phyloP scores from a whole-genome alignment of 2,888 invertebrate species.

The Athalia circularis region DNA sequence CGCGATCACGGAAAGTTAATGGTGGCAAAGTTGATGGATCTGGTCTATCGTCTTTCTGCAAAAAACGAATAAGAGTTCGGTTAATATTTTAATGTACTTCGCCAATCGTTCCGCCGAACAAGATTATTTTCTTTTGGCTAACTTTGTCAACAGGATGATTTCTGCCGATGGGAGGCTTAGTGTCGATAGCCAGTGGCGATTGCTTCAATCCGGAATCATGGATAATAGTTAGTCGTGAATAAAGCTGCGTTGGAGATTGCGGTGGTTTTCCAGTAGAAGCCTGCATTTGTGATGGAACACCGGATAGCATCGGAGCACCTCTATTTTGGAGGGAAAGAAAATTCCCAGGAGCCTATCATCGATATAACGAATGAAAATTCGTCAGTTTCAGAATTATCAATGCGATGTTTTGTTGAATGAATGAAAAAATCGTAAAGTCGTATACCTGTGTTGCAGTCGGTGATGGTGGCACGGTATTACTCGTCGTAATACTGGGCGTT shows the following conservation, averaged over 20 bases:
- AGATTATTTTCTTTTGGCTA: constrained; percentile 3
- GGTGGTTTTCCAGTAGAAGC: constrained; percentile 77
- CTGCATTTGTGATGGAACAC: constrained; percentile 54
- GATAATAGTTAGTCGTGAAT: constrained; percentile 75
- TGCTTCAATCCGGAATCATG: constrained; percentile 66
- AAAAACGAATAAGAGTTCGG: constrained; percentile 19
- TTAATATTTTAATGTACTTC: constrained; percentile 19
- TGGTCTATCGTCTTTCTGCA: constrained; percentile 68
- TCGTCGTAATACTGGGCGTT: constrained; percentile 65
- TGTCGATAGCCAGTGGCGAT: constrained; percentile 61
- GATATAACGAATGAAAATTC: background rate
- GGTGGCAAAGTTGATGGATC: constrained; percentile 73
- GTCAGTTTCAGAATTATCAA: background rate
- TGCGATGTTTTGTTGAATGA: background rate
- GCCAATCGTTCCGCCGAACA: background rate
- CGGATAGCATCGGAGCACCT: constrained; percentile 43
- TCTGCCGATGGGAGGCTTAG: constrained; percentile 70
- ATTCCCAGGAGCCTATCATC: constrained; percentile 62
- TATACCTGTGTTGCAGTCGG: constrained; percentile 71
- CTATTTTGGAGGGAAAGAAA: constrained; percentile 65
- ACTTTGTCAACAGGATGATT: constrained; percentile 67
- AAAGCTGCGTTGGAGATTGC: constrained; percentile 80
- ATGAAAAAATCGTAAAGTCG: background rate
- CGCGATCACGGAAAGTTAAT: constrained; percentile 77
- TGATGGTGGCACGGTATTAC: constrained; percentile 75